Base-by-base conservation (phyloP, 2,888 invertebrate genomes). In the Drosophila fungiperda region DNA sequence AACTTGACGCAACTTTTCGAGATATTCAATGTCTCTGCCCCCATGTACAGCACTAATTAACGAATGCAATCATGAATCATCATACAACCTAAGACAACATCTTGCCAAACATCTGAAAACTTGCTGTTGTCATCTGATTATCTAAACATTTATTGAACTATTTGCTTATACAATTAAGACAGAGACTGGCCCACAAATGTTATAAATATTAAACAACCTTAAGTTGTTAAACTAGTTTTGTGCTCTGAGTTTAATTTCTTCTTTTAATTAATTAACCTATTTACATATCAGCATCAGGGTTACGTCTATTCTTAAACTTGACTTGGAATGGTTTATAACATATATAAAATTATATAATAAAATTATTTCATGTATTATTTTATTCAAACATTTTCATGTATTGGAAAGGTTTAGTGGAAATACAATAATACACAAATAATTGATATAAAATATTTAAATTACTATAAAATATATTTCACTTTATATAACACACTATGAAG, bases 31-130 rank as follows among this genome's bases (percentile, higher is more conserved):
- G 35, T 32, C 49, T 29, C 50, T 61, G n/a, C 80, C 80, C 52
- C 53, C 80, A 67, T 74, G 48, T 17, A 50, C 11, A 33, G 20
- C 35, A 48, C 66, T 75, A 66, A 75, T 75, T 79, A 75, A 59
- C 54, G 76, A 78, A 63, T 63, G 26, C 15, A 23, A 45, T 45
- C 45, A 45, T 45, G 45, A 45, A 23, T 23, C 45, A 23, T 23
- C 45, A 45, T 20, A 20, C 45, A 54, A 40, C 11, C 36, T 54
- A 48, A 70, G 26, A 54, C 40, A 54, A 52, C 29, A 45, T 42
- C 57, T 68, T 32, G 6, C 23, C 36, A 52, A 40, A 62, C 15
- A 63, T 59, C 6, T 45, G 36, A 23, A 55, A 52, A 33, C 29
- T 60, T 38, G 11, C 55, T 50, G 29, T 60, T 52, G 38, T 71